Percentiles rank a stretch among this genome's conserved stretches.
These are phyloP conservation scores for Eupithecia centaureata DNA, from an alignment of 2,888 invertebrate genomes.

Conservation along the genomic window DNA sequence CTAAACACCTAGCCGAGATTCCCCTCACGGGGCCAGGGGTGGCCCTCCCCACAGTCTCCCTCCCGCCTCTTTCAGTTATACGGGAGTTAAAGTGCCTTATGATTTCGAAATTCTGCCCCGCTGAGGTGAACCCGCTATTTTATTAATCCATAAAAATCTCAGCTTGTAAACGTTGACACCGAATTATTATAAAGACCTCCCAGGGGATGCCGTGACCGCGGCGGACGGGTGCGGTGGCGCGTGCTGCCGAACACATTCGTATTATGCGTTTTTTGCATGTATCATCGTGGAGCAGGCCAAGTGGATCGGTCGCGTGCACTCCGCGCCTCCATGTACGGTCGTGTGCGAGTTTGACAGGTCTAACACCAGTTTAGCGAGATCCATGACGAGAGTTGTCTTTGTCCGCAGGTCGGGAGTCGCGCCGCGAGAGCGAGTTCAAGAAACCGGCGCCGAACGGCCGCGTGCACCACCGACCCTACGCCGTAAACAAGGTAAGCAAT, in stretches of 20 bases:
- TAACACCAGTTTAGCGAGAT: constrained; percentile 30
- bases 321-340: constrained; percentile 10
- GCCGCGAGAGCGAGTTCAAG: constrained; percentile 85
- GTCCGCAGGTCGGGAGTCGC: constrained; percentile 76
- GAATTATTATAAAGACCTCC: constrained; percentile 57
- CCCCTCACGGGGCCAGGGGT: constrained; percentile 59
- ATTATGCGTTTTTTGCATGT: constrained; percentile 35
- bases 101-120: constrained; percentile 64
- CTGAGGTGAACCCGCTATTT: constrained; percentile 60
- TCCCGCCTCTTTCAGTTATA: constrained; percentile 60
- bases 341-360: constrained; percentile 37
- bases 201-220: constrained; percentile 38
- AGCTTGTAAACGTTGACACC: constrained; percentile 53
- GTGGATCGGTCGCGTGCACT: constrained; percentile 35
- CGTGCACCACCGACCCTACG: constrained; percentile 73
- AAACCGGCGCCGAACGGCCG: constrained; percentile 84
- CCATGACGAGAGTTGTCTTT: constrained; percentile 46
- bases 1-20: constrained; percentile 80
- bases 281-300: constrained; percentile 21
- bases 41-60: constrained; percentile 39
- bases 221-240: constrained; percentile 32
- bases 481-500: constrained; percentile 69
- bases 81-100: constrained; percentile 73
- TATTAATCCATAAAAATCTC: constrained; percentile 71
- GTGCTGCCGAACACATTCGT: constrained; percentile 36